Evolutionary conservation across 2,113 vertebrate species (phyloP).

Genomic region (Puntigrus tetrazona): DNA sequence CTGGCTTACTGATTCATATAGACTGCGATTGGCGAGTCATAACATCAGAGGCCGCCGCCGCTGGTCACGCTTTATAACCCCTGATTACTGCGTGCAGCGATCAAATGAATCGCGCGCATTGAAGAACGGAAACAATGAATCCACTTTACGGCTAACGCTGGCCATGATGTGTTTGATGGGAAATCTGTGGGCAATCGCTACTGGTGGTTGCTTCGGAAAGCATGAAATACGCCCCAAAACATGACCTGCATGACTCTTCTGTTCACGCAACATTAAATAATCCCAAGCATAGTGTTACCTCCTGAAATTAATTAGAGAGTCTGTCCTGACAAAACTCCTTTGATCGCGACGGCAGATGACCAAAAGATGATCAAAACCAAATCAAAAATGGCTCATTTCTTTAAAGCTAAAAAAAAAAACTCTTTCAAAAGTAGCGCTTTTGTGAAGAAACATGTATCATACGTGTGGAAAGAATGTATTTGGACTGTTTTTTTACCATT

Average conservation of each 20-base stretch:
- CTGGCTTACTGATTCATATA: constrained; percentile 16
- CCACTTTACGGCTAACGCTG: constrained; percentile 26
- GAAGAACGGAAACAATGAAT: constrained; percentile 19
- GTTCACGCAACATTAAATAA: too few relatives aligned
- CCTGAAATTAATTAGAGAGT: constrained; percentile 21
- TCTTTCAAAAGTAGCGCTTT: neutral
- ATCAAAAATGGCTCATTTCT: neutral
- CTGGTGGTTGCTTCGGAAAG: constrained; percentile 7
- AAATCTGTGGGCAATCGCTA: constrained; percentile 26
- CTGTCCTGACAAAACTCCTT: neutral
- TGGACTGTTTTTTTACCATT: too few relatives aligned
- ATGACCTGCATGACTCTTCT: too few relatives aligned
- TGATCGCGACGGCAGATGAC: too few relatives aligned
- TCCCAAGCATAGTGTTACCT: neutral
- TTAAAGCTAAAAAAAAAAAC: neutral
- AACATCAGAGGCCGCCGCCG: neutral
- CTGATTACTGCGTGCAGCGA: neutral
- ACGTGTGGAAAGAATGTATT: neutral
- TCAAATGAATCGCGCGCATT: constrained; percentile 9
- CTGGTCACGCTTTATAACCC: constrained; percentile 26
- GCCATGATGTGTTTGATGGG: constrained; percentile 4
- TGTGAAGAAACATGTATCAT: neutral
- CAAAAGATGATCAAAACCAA: too few relatives aligned
- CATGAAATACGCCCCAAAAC: constrained; percentile 2
- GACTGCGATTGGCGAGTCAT: constrained; percentile 17